These are phyloP conservation scores for Hypercompe scribonia DNA, from an alignment of 2,888 invertebrate species.

Conservation along the genomic window DNA sequence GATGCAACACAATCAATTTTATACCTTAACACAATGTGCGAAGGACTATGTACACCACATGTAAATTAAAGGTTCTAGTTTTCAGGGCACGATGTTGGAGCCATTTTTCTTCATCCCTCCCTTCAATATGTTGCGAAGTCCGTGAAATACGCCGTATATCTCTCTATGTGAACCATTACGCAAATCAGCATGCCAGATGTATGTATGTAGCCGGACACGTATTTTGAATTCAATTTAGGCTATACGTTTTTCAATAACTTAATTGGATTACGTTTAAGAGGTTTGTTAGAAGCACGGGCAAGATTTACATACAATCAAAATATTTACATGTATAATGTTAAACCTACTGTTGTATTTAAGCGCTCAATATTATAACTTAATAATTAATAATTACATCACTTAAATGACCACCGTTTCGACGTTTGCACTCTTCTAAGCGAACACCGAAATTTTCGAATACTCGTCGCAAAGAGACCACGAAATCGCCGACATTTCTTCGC, in stretches of 20 bases:
- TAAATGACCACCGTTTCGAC: too few species aligned
- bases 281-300: background rate
- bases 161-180: constrained; percentile 75
- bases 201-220: constrained; percentile 57
- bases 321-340: too few species aligned
- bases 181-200: constrained; percentile 66
- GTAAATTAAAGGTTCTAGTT: constrained; percentile 72
- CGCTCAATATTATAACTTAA: too few species aligned
- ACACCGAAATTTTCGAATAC: too few species aligned
- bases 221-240: constrained; percentile 38
- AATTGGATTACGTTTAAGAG: constrained; percentile 43
- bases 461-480: too few species aligned
- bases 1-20: constrained; percentile 37
- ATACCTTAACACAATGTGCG: constrained; percentile 40
- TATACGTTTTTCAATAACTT: constrained; percentile 29
- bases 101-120: constrained; percentile 77
- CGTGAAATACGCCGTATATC: constrained; percentile 73
- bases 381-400: too few species aligned
- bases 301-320: too few species aligned
- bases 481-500: too few species aligned
- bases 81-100: constrained; percentile 68
- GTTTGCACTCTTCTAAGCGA: too few species aligned
- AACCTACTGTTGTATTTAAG: too few species aligned
- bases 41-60: constrained; percentile 41
- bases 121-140: constrained; percentile 78